Evolutionary conservation across 2,888 invertebrate genomes (phyloP), one percentile per base, ranked within the genome.

Genomic region (Dioctria linearis): DNA sequence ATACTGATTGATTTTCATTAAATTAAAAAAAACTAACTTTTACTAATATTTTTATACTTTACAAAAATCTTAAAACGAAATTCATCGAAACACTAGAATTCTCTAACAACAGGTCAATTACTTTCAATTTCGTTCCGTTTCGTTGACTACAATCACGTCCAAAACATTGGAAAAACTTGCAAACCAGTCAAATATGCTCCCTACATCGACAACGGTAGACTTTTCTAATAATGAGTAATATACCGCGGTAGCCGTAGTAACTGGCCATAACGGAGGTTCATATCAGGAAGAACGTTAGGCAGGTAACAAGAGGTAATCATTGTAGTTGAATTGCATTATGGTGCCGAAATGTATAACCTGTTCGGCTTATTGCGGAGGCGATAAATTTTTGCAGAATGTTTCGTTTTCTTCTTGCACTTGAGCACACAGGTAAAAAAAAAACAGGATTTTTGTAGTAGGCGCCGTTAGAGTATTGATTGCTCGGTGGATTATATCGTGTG

Each of bases 121-220:
- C 80, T 80, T 76, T 80, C 80, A 42, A 40, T 80, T 80, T 76
- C 67, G 80, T 80, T 80, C 75, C 80, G 59, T 75, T 49, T 76
- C 65, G 80, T 54, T 80, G 80, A 46, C 65, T 65, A 73, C 71
- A 40, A 25, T 71, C 71, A 13, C 43, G 43, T 46, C 49, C 66
- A 66, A 79, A 69, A 42, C 46, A 69, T 25, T 43, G 5, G 6
- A 43, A 46, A 51, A 13, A 39, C 25, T n/a, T 54, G 67, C 39
- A 66, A 54, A 54, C 51, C 65, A 51, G 78, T 54, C 51, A 9
- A 25, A 5, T 25, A 25, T 9, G 6, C 40, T 65, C 54, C 66
- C 40, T 49, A 37, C 66, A n/a, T 25, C 11, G 6, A 54, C 54
- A 8, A 11, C 11, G 1, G n/a, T 4, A 11, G 54, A 54, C 25